These are phyloP conservation scores for Drosophila testacea DNA, from an alignment of 2,888 invertebrate genomes.

Conservation along the genomic window DNA sequence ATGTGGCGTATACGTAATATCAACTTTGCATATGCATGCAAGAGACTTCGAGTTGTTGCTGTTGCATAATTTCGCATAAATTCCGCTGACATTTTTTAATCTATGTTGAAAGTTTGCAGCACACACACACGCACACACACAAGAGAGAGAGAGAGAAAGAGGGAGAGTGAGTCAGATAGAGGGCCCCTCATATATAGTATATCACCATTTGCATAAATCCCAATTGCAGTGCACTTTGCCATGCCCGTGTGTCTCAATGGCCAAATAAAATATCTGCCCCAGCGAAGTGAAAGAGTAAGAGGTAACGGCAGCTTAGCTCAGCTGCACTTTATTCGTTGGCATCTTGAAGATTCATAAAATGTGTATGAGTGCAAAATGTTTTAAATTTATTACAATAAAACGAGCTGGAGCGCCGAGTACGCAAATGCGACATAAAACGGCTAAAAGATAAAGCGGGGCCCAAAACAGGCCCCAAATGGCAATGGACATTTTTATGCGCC, in stretches of 20 bases:
- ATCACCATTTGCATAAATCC: slow-evolving; percentile 77
- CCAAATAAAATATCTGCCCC: slow-evolving; percentile 74
- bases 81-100: slow-evolving; percentile 77
- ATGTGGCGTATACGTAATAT: slow-evolving; percentile 72
- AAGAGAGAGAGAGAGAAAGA: slow-evolving; percentile 1
- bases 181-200: slow-evolving; percentile 39
- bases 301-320: slow-evolving; percentile 53
- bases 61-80: slow-evolving; percentile 76
- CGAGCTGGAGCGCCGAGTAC: slow-evolving; percentile 62
- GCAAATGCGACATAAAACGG: slow-evolving; percentile 78
- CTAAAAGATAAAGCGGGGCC: slow-evolving; percentile 71
- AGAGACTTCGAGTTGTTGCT: slow-evolving; percentile 52
- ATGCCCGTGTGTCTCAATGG: slow-evolving; percentile 72
- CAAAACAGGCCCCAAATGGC: slow-evolving; percentile 25
- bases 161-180: not conserved
- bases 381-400: slow-evolving; percentile 81
- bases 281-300: slow-evolving; percentile 14
- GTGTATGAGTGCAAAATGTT: slow-evolving; percentile 80
- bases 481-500: slow-evolving; percentile 72
- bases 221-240: slow-evolving; percentile 79
- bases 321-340: slow-evolving; percentile 68
- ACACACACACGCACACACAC: slow-evolving; percentile 15
- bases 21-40: slow-evolving; percentile 71
- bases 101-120: slow-evolving; percentile 70
- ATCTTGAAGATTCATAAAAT: slow-evolving; percentile 76